A percentile compares a stretch with the other conserved stretches of the same genome.
Conservation (phyloP, 2,113 vertebrate species). For the Origma solitaria region DNA sequence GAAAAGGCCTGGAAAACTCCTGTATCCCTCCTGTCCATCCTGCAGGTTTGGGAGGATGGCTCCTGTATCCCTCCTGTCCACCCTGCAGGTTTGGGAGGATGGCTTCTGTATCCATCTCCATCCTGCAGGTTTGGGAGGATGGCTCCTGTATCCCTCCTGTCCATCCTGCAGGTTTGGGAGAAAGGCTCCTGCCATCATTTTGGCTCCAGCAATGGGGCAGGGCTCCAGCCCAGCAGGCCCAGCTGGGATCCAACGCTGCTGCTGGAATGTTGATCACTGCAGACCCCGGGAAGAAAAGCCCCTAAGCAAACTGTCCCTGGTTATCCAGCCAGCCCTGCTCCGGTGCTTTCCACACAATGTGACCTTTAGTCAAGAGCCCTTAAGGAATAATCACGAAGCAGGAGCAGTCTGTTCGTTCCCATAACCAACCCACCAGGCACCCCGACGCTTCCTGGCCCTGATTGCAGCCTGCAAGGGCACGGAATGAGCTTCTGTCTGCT, state of each 20-base stretch:
- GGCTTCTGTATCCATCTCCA: not conserved
- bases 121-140: too few species aligned
- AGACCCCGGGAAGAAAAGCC: not conserved
- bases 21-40: not conserved
- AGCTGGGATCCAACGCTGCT: not conserved
- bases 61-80: not conserved
- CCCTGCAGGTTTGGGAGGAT: not conserved
- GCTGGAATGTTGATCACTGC: not conserved
- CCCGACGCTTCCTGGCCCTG: slow-evolving; percentile 2
- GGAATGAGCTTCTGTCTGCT: not conserved
- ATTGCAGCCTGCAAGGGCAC: not conserved
- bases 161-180: not conserved
- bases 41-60: not conserved
- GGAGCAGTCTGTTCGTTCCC: slow-evolving; percentile 34
- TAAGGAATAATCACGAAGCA: not conserved
- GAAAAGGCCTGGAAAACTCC: not conserved
- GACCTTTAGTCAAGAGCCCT: slow-evolving; percentile 51
- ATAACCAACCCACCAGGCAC: not conserved
- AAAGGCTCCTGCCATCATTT: not conserved
- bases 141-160: not conserved
- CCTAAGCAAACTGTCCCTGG: not conserved
- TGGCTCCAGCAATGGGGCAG: not conserved
- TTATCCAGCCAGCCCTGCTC: not conserved
- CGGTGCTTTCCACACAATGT: slow-evolving; percentile 7
- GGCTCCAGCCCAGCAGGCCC: not conserved